These are phyloP conservation scores for Armadillidium nasatum DNA, from an alignment of 1,140 invertebrate species.

Conservation along the genomic window DNA sequence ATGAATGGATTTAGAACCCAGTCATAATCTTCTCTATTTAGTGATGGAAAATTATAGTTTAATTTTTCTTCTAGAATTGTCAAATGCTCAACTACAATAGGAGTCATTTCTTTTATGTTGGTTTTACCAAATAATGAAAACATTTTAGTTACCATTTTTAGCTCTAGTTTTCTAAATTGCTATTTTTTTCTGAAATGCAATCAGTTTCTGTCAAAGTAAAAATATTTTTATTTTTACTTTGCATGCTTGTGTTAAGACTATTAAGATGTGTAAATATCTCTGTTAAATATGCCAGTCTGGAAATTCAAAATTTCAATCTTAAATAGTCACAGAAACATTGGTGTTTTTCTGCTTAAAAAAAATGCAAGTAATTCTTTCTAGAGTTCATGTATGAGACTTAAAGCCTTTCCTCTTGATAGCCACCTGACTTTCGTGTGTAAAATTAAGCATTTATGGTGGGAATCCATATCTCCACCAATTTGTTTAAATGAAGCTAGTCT, in stretches of 20 bases:
- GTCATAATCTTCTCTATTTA: background rate
- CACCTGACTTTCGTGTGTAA: conserved; percentile 26
- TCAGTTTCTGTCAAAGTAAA: conserved; percentile 27
- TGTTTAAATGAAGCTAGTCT: conserved; percentile 24
- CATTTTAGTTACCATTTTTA: conserved; percentile 12
- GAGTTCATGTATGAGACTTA: no score
- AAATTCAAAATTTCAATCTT: conserved; percentile 17
- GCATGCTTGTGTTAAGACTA: conserved; percentile 22
- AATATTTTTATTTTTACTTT: conserved; percentile 26
- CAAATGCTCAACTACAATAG: conserved; percentile 19
- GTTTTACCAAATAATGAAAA: conserved; percentile 19
- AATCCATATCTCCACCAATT: conserved; percentile 26
- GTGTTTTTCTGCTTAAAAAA: conserved; percentile 22
- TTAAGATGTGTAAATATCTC: conserved; percentile 27
- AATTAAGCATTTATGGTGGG: conserved; percentile 17
- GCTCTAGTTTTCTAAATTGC: conserved; percentile 23
- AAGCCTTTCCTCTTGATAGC: conserved; percentile 3
- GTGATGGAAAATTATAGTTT: conserved; percentile 17
- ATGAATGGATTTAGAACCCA: no score
- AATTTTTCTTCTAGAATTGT: conserved; percentile 17
- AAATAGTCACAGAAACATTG: conserved; percentile 18
- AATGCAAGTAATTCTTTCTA: no score
- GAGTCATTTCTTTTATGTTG: conserved; percentile 13
- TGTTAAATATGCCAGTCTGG: conserved; percentile 20
- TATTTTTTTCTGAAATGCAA: conserved; percentile 22